These are phyloP conservation scores for Apaloderma vittatum DNA, from an alignment of 2,113 vertebrate species.

Conservation along the genomic window DNA sequence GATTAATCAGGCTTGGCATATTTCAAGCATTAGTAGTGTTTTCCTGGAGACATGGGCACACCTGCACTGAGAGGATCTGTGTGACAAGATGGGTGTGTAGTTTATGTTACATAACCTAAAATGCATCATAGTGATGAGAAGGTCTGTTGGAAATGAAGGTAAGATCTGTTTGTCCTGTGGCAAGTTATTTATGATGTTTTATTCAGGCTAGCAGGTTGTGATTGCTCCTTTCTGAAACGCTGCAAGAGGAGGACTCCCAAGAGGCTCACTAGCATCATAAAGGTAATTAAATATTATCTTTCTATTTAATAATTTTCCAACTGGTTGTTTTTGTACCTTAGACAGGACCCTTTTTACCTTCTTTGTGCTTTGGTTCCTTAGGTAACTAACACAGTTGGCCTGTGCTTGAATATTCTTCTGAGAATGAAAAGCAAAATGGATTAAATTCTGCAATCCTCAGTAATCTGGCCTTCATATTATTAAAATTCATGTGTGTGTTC, in stretches of 20 bases:
- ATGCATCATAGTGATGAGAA: neutral
- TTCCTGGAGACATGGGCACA: neutral
- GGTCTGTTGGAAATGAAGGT: neutral
- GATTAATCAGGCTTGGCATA: neutral
- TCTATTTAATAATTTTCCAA: neutral
- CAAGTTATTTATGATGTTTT: neutral
- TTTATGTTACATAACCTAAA: neutral
- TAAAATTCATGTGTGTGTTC: neutral
- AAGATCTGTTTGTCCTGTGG: neutral
- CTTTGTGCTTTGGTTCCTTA: neutral
- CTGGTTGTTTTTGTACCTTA: neutral
- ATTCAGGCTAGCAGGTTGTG: neutral
- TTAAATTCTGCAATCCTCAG: neutral
- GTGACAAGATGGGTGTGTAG: neutral
- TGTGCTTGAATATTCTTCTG: neutral
- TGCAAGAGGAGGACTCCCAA: neutral
- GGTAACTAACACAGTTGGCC: neutral
- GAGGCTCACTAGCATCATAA: neutral
- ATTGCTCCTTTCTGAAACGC: neutral
- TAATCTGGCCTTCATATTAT: neutral
- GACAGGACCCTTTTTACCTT: neutral
- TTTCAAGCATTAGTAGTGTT: neutral
- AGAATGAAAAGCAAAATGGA: neutral
- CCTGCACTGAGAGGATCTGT: neutral
- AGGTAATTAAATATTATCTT: conserved; percentile 1